phyloP scores from a whole-genome alignment of 2,888 invertebrate species.

The Meiosimyza platycephala region DNA sequence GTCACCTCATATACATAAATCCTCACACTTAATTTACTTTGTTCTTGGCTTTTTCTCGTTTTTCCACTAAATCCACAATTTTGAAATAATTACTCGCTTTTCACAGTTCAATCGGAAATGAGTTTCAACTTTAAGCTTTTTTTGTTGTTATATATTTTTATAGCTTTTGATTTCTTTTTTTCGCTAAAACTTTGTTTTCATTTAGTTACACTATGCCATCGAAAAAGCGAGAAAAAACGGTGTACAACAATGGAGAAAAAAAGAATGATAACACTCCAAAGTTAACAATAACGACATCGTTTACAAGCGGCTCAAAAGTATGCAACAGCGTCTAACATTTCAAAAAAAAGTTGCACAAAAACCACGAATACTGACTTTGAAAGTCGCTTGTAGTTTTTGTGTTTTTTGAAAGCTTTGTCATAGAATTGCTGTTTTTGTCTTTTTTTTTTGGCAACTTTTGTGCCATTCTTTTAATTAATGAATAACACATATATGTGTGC shows the following conservation, averaged over 20 bases:
- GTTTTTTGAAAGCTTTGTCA: conserved; percentile 3
- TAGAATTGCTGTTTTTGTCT: not conserved
- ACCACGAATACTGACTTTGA: conserved; percentile 18
- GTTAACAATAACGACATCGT: conserved; percentile 14
- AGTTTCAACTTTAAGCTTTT: conserved; percentile 55
- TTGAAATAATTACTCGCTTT: conserved; percentile 44
- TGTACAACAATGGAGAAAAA: not conserved
- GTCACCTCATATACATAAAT: too few relatives aligned
- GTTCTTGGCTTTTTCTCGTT: too few relatives aligned
- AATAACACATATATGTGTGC: conserved; percentile 28
- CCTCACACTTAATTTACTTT: not conserved
- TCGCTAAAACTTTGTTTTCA: not conserved
- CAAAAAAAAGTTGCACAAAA: not conserved
- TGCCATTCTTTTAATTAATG: conserved; percentile 39
- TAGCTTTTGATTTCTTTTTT: not conserved
- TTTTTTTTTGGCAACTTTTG: conserved; percentile 13
- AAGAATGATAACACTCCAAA: conserved; percentile 12
- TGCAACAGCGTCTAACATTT: conserved; percentile 3
- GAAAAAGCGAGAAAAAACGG: not conserved
- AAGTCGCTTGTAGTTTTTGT: conserved; percentile 35
- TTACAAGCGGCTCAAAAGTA: conserved; percentile 2
- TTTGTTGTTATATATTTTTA: not conserved
- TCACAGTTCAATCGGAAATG: conserved; percentile 53
- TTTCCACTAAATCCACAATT: conserved; percentile 25
- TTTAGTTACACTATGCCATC: not conserved